Percentiles rank a stretch among this genome's conserved stretches.
These are phyloP conservation scores for Corvus hawaiiensis DNA, from an alignment of 2,113 vertebrate genomes.

Conservation along the genomic window DNA sequence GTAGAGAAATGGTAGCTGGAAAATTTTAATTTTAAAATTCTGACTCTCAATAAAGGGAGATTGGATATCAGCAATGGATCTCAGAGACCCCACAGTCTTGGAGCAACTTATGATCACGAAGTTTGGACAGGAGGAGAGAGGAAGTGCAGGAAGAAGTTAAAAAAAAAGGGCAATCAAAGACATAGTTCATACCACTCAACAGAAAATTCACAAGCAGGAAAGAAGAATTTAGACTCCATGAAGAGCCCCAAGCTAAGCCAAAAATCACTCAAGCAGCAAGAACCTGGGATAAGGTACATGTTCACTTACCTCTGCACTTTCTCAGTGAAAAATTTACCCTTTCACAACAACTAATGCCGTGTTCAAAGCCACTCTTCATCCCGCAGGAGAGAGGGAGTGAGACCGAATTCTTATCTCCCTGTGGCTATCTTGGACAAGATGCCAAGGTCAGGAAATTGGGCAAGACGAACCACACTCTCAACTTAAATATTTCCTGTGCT, in stretches of 20 bases:
- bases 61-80: background rate
- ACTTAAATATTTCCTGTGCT: background rate
- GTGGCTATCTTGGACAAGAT: background rate
- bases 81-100: background rate
- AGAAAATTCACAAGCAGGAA: background rate
- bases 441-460: background rate
- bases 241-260: background rate
- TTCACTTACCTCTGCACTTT: background rate
- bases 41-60: background rate
- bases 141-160: background rate
- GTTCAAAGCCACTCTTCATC: background rate
- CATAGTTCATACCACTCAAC: background rate
- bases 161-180: background rate
- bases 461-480: background rate
- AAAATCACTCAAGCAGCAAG: background rate
- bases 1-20: background rate
- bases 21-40: background rate
- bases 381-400: background rate
- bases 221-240: background rate
- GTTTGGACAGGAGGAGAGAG: background rate
- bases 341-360: background rate
- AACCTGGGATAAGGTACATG: background rate
- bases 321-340: background rate
- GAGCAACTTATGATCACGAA: background rate
- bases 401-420: background rate